Base-by-base conservation (phyloP, 2,888 invertebrate species). In the Agrochola circellaris region DNA sequence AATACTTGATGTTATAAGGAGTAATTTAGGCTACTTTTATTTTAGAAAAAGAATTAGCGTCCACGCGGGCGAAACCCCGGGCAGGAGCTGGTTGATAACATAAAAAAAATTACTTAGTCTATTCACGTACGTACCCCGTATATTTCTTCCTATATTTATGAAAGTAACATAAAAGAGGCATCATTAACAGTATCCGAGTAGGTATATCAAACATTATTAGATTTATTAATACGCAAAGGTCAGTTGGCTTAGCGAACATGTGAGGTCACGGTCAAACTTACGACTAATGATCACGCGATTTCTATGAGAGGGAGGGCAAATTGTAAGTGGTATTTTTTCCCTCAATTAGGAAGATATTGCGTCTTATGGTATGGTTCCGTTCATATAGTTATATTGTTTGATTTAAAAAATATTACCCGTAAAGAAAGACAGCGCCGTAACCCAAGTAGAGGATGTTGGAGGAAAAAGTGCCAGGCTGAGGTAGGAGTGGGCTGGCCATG, bases 161-260 rank as follows among this genome's bases (percentile, higher is more conserved):
- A 13, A 38, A 60, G 13, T 3, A 58, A 75, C 60, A 73, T 68
- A 77, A 56, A 78, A 68, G 73, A 67, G 61, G 56, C 30, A 73
- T 85, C 77, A 79, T 85, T 82, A 82, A 66, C 73, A 82, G 65
- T 75, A 70, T 38, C 70, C 64, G 23, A 30, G 73, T 65, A 30
- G 62, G 67, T 64, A 56, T 75, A 75, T 66, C 71, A 71, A 62
- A 75, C 65, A 77, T 84, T 84, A 86, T 87, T 87, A 84, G 75
- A 72, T 84, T 82, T 72, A 79, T 77, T 54, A 58, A 73, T 85
- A 87, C 85, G 85, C 87, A 77, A 79, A 87, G 83, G 86, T 77
- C 80, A 75, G 73, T 66, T 81, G 77, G 79, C 75, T 87, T 86
- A 82, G 85, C 66, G 85, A 86, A 87, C 61, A 42, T 45, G 73